Evolutionary conservation across 1,140 invertebrate genomes (phyloP), one percentile per base, ranked within the genome.

Genomic region (Matsumurasca onukii): DNA sequence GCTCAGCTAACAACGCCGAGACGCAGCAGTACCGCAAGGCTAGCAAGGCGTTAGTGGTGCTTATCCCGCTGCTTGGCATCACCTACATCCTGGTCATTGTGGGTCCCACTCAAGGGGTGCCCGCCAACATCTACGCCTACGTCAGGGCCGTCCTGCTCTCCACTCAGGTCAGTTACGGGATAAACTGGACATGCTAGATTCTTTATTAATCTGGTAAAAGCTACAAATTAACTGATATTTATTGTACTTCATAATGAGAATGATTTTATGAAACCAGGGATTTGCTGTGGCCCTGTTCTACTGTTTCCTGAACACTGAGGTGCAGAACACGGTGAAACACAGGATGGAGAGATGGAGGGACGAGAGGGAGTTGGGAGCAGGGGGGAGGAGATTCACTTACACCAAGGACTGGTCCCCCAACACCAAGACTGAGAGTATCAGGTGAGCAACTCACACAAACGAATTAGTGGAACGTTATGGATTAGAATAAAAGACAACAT

Each of bases 261-360:
- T n/a, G n/a, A n/a, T n/a, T n/a, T n/a, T n/a, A n/a, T n/a, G n/a
- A n/a, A n/a, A n/a, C 15, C 81, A 95, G 91, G 93, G 93, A 72
- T 88, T 95, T 75, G 88, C 88, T 30, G 92, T 95, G 62, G 91
- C 92, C 25, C 78, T 96, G 24, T 91, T 95, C 79, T 96, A 95
- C 81, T 95, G 94, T 80, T 96, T 96, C 80, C 84, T 95, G 69
- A 97, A 96, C 81, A 91, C 90, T 0, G 94, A 97, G 81, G 95
- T 98, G 15, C 88, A 92, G 62, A 92, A 92, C 75, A 88, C 92
- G 0, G 80, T 95, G 67, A 83, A 88, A 59, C 90, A 94, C 80
- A 91, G 93, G 76, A 85, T 91, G 68, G 85, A 87, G 70, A 83
- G 89, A 63, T 95, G 92, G 92, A 89, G 86, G 73, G 88, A 88